Percentiles rank a stretch among this genome's conserved stretches.
Conservation (phyloP, 2,797 vertebrate species). For the Trematomus bernacchii region DNA sequence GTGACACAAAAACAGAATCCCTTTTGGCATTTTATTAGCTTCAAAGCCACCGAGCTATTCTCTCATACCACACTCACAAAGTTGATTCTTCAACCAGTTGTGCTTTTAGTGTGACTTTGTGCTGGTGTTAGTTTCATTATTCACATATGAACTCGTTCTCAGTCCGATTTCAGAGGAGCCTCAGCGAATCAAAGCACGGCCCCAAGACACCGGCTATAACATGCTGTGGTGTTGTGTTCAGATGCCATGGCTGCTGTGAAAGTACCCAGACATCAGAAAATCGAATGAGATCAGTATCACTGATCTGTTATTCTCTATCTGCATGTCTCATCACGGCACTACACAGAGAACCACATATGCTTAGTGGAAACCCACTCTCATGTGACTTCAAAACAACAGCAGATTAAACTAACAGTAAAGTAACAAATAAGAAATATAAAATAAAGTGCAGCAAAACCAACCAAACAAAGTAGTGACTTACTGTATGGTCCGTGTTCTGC, state of each 20-base stretch:
- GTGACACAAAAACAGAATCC: conserved; percentile 65
- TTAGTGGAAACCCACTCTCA: conserved; percentile 50
- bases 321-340: conserved; percentile 40
- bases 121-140: conserved; percentile 66
- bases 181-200: conserved; percentile 57
- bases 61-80: conserved; percentile 55
- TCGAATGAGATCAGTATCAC: conserved; percentile 55
- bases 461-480: conserved; percentile 30
- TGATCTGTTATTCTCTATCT: conserved; percentile 64
- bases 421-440: conserved; percentile 11
- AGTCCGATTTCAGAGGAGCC: conserved; percentile 41
- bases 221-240: conserved; percentile 14
- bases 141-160: conserved; percentile 39
- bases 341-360: conserved; percentile 49
- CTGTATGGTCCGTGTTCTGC: background rate
- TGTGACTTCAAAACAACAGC: conserved; percentile 22
- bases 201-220: conserved; percentile 35
- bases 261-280: conserved; percentile 44
- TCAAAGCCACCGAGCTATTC: conserved; percentile 63
- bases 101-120: conserved; percentile 42
- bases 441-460: conserved; percentile 5
- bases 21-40: conserved; percentile 57
- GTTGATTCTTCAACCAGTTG: conserved; percentile 61
- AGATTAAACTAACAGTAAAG: conserved; percentile 33
- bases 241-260: conserved; percentile 15